Evolutionary conservation across 2,797 vertebrate species (phyloP).

Genomic region (Neosilurus mollespiculum): DNA sequence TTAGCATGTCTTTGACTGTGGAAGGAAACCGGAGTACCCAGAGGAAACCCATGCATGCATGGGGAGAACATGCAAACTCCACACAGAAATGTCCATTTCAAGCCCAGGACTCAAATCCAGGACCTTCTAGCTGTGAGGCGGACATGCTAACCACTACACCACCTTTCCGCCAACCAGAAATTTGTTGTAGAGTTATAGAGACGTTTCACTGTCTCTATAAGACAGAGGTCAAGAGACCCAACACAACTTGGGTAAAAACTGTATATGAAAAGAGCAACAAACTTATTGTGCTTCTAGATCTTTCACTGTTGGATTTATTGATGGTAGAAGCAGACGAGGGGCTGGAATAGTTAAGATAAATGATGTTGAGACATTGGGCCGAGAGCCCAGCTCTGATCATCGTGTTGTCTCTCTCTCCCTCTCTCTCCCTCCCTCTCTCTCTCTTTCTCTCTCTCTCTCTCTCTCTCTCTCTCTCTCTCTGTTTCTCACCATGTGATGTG

Average conservation of each 20-base stretch:
- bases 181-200: background rate
- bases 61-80: too few relatives aligned
- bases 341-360: slow-evolving; percentile 49
- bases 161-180: background rate
- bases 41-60: too few relatives aligned
- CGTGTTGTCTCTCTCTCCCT: slow-evolving; percentile 45
- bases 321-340: slow-evolving; percentile 36
- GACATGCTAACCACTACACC: too few relatives aligned
- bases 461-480: slow-evolving; percentile 29
- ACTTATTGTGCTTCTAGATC: background rate
- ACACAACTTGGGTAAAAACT: slow-evolving; percentile 46
- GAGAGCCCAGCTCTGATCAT: slow-evolving; percentile 66
- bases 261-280: slow-evolving; percentile 44
- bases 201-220: background rate
- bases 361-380: slow-evolving; percentile 42
- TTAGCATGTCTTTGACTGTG: too few relatives aligned
- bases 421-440: slow-evolving; percentile 30
- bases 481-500: slow-evolving; percentile 65
- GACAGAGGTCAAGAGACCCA: background rate
- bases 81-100: too few relatives aligned
- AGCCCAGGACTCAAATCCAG: too few relatives aligned
- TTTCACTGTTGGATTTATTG: slow-evolving; percentile 19
- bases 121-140: too few relatives aligned
- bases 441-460: slow-evolving; percentile 51
- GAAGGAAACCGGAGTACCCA: too few relatives aligned